These are phyloP conservation scores for Microdon myrmicae DNA, from an alignment of 2,888 invertebrate species.

Conservation along the genomic window DNA sequence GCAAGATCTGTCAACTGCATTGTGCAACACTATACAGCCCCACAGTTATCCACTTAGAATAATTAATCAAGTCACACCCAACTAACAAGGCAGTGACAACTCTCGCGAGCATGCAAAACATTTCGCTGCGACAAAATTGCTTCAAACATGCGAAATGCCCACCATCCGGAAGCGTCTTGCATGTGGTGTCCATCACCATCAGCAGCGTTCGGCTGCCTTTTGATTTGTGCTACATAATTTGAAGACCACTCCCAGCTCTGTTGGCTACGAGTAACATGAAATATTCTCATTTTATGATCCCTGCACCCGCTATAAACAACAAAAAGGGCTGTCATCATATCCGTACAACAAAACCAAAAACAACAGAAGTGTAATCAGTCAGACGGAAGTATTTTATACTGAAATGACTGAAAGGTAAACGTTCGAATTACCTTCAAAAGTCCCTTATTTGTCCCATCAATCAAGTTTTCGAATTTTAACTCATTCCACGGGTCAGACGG, in stretches of 20 bases:
- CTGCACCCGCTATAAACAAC: not conserved
- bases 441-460: constrained; percentile 2
- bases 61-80: constrained; percentile 29
- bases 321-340: not conserved
- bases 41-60: constrained; percentile 26
- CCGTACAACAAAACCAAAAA: constrained; percentile 3
- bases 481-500: not conserved
- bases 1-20: not conserved
- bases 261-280: constrained; percentile 22
- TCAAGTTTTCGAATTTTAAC: constrained; percentile 1
- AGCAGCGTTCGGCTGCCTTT: constrained; percentile 5
- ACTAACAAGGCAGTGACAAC: constrained; percentile 20
- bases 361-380: too few relatives aligned
- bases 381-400: too few relatives aligned
- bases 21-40: too few relatives aligned
- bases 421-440: not conserved
- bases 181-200: constrained; percentile 27
- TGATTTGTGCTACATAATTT: constrained; percentile 4
- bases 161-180: constrained; percentile 20
- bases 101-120: constrained; percentile 31
- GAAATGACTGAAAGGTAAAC: not conserved
- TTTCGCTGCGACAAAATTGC: constrained; percentile 29
- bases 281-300: constrained; percentile 4
- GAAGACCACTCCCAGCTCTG: constrained; percentile 19
- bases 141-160: constrained; percentile 29